phyloP scores from a whole-genome alignment of 23 tunicate genomes.

The Botrylloides violaceus region DNA sequence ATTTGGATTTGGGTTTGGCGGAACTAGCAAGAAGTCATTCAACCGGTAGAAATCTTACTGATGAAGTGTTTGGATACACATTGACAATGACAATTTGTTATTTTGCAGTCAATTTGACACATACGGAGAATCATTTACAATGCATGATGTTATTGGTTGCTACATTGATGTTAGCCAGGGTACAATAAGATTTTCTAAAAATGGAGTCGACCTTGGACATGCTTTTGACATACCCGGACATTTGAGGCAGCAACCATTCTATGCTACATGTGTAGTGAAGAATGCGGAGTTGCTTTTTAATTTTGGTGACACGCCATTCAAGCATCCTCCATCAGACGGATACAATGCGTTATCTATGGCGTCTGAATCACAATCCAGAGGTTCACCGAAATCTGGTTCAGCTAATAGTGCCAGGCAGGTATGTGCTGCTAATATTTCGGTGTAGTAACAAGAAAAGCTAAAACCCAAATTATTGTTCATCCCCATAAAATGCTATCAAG shows the following conservation, averaged over 20 bases:
- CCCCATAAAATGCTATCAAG: too few species aligned
- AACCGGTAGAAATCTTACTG: conserved; percentile 1
- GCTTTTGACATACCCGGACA: conserved; percentile 89
- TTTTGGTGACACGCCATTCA: conserved; percentile 63
- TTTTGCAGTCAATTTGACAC: conserved; percentile 73
- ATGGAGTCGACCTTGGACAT: conserved; percentile 79
- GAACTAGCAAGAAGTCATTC: conserved; percentile 92
- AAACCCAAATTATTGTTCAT: too few species aligned
- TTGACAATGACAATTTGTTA: too few species aligned
- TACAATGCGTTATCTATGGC: conserved; percentile 48
- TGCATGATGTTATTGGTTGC: conserved; percentile 88
- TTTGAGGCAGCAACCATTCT: conserved; percentile 46
- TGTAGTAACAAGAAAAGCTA: too few species aligned
- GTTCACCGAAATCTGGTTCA: conserved; percentile 3
- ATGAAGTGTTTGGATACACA: too few species aligned
- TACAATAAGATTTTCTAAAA: conserved; percentile 65
- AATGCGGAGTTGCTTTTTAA: conserved; percentile 82
- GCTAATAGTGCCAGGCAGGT: background rate
- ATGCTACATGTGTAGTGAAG: conserved; percentile 83
- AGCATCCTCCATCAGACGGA: conserved; percentile 42
- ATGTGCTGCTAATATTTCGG: too few species aligned
- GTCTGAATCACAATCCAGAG: conserved; percentile 15
- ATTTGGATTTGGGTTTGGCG: conserved; percentile 90
- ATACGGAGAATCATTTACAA: conserved; percentile 89
- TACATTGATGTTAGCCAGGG: conserved; percentile 67